Conservation (phyloP, 2,797 vertebrate genomes). For the Spheniscus humboldti region DNA sequence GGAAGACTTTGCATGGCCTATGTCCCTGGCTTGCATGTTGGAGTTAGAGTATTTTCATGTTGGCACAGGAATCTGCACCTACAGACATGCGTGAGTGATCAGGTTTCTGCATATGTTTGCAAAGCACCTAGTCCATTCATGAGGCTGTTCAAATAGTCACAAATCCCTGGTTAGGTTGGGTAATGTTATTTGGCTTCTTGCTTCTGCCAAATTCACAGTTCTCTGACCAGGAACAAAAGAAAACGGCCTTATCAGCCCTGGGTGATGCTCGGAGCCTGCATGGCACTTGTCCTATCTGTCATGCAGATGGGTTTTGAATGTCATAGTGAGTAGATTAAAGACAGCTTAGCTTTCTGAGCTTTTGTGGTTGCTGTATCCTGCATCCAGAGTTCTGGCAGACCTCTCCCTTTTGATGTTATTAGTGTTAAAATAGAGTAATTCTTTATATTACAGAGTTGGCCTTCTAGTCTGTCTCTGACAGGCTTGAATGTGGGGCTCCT, state of each 20-base stretch:
- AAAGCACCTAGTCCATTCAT: neutral
- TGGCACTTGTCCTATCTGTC: neutral
- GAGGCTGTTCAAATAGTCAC: neutral
- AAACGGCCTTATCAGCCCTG: neutral
- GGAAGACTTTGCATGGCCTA: neutral
- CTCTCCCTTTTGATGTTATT: neutral
- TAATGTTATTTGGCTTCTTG: neutral
- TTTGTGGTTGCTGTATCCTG: neutral
- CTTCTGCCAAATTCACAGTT: neutral
- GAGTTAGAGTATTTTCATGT: neutral
- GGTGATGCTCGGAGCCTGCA: accelerated
- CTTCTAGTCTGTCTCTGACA: neutral
- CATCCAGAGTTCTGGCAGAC: neutral
- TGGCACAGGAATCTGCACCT: accelerated
- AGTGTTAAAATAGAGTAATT: neutral
- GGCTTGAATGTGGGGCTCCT: neutral
- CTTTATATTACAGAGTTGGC: neutral
- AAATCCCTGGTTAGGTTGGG: neutral
- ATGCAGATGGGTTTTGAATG: neutral
- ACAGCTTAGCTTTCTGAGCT: neutral
- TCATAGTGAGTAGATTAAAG: neutral
- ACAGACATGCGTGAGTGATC: accelerated
- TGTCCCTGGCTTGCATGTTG: neutral
- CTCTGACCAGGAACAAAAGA: neutral
- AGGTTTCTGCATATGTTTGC: neutral